These are phyloP conservation scores for Esox niger DNA, from an alignment of 2,113 vertebrate genomes.

Conservation along the genomic window DNA sequence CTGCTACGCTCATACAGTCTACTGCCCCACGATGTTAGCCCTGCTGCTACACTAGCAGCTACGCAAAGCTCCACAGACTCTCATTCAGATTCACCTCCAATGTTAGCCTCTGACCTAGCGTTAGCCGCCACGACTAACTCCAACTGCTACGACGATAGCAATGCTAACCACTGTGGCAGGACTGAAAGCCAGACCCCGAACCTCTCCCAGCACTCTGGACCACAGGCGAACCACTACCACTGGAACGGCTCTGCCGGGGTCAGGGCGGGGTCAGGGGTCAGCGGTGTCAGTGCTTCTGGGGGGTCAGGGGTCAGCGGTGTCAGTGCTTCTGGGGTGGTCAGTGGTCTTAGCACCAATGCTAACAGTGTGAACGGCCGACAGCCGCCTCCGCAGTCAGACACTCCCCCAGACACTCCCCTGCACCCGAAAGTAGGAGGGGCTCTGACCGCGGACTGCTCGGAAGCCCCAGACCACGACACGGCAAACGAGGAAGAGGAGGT, in stretches of 20 bases:
- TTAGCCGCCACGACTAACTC: conserved; percentile 59
- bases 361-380: conserved; percentile 69
- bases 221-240: conserved; percentile 68
- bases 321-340: conserved; percentile 23
- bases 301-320: too few species aligned
- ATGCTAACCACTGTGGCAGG: conserved; percentile 73
- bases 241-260: conserved; percentile 73
- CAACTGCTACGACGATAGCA: conserved; percentile 74
- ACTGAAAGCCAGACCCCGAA: conserved; percentile 58
- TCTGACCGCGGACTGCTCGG: background rate
- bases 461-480: conserved; percentile 20
- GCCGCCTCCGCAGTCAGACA: conserved; percentile 77
- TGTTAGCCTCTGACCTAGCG: conserved; percentile 38
- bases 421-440: conserved; percentile 52
- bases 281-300: background rate
- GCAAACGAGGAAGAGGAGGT: conserved; percentile 38
- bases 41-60: conserved; percentile 25
- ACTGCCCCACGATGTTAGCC: conserved; percentile 60
- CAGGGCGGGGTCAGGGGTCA: background rate
- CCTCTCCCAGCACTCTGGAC: conserved; percentile 38
- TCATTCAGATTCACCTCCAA: conserved; percentile 42
- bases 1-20: conserved; percentile 74
- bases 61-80: conserved; percentile 5
- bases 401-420: conserved; percentile 72
- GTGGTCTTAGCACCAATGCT: conserved; percentile 54